Conservation (phyloP, 2,113 vertebrate species). For the Pelmatolapia mariae region DNA sequence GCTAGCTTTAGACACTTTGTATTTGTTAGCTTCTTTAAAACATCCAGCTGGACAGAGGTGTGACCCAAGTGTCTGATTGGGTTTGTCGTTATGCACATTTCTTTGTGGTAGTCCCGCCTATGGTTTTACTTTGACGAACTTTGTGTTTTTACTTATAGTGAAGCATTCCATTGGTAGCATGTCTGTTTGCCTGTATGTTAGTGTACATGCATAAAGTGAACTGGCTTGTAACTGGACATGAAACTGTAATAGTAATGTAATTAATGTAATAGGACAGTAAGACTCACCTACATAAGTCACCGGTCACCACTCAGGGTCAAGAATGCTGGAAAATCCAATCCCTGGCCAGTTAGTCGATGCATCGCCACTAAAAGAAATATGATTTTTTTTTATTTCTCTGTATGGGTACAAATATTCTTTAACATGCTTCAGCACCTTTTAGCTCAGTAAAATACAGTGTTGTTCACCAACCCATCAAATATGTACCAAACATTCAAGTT, state of each 20-base stretch:
- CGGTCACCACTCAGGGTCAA: background rate
- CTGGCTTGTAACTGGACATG: background rate
- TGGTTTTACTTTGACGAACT: background rate
- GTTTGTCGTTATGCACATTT: background rate
- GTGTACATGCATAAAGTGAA: background rate
- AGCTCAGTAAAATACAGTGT: background rate
- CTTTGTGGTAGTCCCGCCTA: background rate
- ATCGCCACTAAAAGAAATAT: background rate
- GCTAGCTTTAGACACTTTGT: background rate
- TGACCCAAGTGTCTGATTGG: background rate
- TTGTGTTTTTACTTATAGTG: background rate
- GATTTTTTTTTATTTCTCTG: background rate
- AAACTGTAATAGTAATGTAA: background rate
- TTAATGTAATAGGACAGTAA: background rate
- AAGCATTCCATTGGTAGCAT: background rate
- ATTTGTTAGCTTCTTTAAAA: background rate
- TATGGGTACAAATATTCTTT: background rate
- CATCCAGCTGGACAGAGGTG: background rate
- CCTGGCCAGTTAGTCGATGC: background rate
- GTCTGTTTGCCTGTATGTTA: background rate
- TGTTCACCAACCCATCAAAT: background rate
- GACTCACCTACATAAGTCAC: background rate
- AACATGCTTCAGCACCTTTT: background rate
- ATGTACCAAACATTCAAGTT: constrained; percentile 3
- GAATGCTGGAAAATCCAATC: background rate